Percentiles rank a stretch among this genome's conserved stretches.
Evolutionary conservation across 2,888 invertebrate species (phyloP).

Genomic region (Tenthredo mesomela): DNA sequence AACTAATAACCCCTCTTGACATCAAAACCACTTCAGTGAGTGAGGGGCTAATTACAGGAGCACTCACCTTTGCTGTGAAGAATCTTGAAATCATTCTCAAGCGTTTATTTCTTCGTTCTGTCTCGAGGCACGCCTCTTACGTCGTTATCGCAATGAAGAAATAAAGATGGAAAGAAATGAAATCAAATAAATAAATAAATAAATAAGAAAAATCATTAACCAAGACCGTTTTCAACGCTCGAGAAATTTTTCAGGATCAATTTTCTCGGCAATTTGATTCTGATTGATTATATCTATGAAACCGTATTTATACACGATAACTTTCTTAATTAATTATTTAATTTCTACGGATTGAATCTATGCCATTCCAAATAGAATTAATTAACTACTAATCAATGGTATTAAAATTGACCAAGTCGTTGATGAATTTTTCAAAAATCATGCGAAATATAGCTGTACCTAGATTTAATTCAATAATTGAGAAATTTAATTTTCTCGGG

Average conservation of each 20-base stretch:
- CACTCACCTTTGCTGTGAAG: constrained; percentile 11
- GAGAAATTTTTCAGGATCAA: constrained; percentile 1
- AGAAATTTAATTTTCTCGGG: background rate
- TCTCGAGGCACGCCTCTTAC: background rate
- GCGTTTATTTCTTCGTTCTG: constrained; percentile 4
- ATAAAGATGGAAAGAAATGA: background rate
- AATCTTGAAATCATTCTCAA: constrained; percentile 10
- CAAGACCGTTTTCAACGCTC: constrained; percentile 14
- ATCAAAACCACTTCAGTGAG: constrained; percentile 7
- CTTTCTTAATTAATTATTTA: background rate
- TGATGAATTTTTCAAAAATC: background rate
- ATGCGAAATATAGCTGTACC: background rate
- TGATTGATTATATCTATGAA: background rate
- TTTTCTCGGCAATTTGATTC: background rate
- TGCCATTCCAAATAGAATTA: background rate
- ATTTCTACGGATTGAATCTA: background rate
- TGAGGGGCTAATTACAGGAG: constrained; percentile 9
- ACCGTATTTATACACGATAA: background rate
- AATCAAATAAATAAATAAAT: background rate
- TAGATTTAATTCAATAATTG: background rate
- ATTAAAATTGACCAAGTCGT: background rate
- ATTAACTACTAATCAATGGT: background rate
- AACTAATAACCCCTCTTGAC: constrained; percentile 34
- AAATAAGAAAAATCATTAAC: background rate
- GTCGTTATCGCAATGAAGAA: background rate